Evolutionary conservation across 2,113 vertebrate species (phyloP).

Genomic region (Corythoichthys haematopterus): DNA sequence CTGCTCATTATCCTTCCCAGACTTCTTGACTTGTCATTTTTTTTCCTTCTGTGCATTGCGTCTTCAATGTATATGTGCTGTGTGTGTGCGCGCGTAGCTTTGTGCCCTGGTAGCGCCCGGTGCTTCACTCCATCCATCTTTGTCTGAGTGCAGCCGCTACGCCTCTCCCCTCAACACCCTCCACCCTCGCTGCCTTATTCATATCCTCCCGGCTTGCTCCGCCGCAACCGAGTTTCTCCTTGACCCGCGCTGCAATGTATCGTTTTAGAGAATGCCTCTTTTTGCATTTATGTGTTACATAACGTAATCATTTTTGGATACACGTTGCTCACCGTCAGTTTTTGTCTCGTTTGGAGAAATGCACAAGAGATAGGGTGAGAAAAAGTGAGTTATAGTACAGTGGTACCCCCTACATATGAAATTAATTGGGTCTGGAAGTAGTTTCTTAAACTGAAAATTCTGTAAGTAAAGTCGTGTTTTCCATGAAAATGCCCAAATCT

Average conservation of each 20-base stretch:
- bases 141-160: constrained; percentile 54
- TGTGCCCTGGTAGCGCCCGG: constrained; percentile 42
- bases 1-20: constrained; percentile 55
- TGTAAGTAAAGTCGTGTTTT: too few species aligned
- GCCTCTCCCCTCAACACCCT: constrained; percentile 56
- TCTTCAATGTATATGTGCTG: constrained; percentile 18
- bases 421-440: too few species aligned
- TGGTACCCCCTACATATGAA: too few species aligned
- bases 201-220: constrained; percentile 61
- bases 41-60: constrained; percentile 61
- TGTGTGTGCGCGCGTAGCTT: constrained; percentile 12
- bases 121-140: constrained; percentile 68
- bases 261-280: background rate
- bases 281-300: background rate
- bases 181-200: constrained; percentile 61
- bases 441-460: too few species aligned
- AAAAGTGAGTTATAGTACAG: too few species aligned
- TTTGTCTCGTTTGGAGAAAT: too few species aligned
- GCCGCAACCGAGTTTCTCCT: constrained; percentile 59
- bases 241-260: constrained; percentile 41
- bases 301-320: background rate
- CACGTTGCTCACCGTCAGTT: background rate
- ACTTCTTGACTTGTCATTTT: constrained; percentile 64
- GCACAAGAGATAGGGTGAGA: too few species aligned
- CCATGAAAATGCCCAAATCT: too few species aligned